phyloP scores from a whole-genome alignment of 1,140 invertebrate genomes.

The Drosophila carrolli region DNA sequence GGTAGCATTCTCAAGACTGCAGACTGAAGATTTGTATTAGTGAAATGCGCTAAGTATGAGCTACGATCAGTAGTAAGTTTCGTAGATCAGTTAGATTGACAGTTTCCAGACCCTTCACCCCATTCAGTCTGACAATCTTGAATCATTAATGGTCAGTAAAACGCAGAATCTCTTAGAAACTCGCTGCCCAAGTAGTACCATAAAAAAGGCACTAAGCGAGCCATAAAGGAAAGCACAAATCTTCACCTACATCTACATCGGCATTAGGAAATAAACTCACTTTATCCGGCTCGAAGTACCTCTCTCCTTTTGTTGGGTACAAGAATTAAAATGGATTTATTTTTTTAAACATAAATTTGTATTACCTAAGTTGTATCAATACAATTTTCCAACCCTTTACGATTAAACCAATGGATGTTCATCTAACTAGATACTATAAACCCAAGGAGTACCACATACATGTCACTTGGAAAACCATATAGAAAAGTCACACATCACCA shows the following conservation, averaged over 20 bases:
- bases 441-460: constrained; percentile 29
- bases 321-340: too few species aligned
- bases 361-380: neutral
- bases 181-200: neutral
- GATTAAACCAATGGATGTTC: neutral
- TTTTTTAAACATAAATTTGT: too few species aligned
- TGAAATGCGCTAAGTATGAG: neutral
- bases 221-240: neutral
- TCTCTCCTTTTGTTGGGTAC: too few species aligned
- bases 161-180: neutral
- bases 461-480: constrained; percentile 41
- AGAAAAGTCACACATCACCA: constrained; percentile 28
- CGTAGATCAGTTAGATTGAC: constrained; percentile 4
- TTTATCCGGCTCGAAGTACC: neutral
- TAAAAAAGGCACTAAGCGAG: neutral
- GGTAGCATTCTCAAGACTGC: constrained; percentile 7
- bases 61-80: neutral
- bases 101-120: neutral
- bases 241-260: neutral
- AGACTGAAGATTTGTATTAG: constrained; percentile 31
- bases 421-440: neutral
- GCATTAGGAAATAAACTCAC: neutral
- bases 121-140: neutral
- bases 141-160: neutral
- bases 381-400: neutral